phyloP scores from a whole-genome alignment of 92 coral and sea anemone genomes.

The Parazoanthus swiftii region DNA sequence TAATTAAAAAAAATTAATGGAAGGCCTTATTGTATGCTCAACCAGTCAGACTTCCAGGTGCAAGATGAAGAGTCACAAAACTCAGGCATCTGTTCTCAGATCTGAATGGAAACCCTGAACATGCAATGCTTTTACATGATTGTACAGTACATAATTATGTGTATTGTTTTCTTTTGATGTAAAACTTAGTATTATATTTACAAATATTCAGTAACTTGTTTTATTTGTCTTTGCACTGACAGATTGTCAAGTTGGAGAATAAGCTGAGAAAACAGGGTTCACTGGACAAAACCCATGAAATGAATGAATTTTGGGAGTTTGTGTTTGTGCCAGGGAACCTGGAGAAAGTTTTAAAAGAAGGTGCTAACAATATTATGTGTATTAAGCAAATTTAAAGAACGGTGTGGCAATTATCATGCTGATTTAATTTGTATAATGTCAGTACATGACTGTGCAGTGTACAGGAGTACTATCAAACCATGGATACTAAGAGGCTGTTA shows the following conservation, averaged over 20 bases:
- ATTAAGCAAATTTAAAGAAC: neutral
- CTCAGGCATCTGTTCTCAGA: too few relatives aligned
- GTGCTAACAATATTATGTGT: constrained; percentile 22
- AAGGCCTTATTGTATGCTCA: too few relatives aligned
- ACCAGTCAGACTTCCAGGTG: too few relatives aligned
- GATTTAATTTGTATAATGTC: neutral
- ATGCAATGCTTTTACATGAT: too few relatives aligned
- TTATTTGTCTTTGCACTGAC: neutral
- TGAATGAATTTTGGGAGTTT: constrained; percentile 78
- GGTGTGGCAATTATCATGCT: neutral
- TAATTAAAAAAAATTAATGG: too few relatives aligned
- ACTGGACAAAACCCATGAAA: constrained; percentile 60
- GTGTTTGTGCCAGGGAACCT: constrained; percentile 67
- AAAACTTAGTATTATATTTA: too few relatives aligned
- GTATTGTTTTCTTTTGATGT: too few relatives aligned
- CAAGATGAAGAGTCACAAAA: too few relatives aligned
- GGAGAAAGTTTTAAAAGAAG: constrained; percentile 58
- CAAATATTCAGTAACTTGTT: too few relatives aligned
- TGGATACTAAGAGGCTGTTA: too few relatives aligned
- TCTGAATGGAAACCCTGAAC: too few relatives aligned
- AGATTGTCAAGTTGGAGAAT: constrained; percentile 78
- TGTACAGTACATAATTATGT: too few relatives aligned
- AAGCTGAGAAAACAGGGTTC: constrained; percentile 76
- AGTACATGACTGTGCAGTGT: neutral
- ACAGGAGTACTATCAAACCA: neutral